Evolutionary conservation across 2,797 vertebrate genomes (phyloP).

Genomic region (Helostoma temminkii): DNA sequence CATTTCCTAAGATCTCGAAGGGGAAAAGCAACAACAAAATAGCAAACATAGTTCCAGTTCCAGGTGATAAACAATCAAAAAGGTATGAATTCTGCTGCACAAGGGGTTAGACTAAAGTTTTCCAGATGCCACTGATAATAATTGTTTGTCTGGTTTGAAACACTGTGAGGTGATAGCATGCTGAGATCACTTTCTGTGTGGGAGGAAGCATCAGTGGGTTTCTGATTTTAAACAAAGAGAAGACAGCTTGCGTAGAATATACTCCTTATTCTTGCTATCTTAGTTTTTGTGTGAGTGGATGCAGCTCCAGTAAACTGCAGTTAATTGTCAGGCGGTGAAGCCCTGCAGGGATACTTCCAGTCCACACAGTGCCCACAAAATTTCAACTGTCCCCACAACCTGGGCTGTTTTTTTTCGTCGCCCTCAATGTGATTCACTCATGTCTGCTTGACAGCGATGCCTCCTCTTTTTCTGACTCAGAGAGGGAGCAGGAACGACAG

Average conservation of each 20-base stretch:
- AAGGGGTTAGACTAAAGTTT: constrained; percentile 52
- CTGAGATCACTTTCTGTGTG: constrained; percentile 45
- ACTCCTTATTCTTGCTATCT: constrained; percentile 62
- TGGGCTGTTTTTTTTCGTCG: constrained; percentile 9
- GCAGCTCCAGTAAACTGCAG: constrained; percentile 16
- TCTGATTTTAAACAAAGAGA: constrained; percentile 63
- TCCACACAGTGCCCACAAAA: constrained; percentile 36
- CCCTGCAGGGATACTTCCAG: constrained; percentile 20
- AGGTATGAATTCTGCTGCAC: constrained; percentile 9
- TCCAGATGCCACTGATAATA: constrained; percentile 25
- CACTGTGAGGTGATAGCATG: constrained; percentile 2
- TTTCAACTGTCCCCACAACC: constrained; percentile 40
- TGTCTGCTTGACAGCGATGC: constrained; percentile 31
- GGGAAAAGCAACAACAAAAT: background rate
- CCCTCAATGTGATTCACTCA: constrained; percentile 49
- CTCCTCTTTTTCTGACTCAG: constrained; percentile 25
- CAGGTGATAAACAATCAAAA: constrained; percentile 17
- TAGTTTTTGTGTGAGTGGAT: constrained; percentile 23
- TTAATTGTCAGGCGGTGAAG: constrained; percentile 47
- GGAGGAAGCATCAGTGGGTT: constrained; percentile 57
- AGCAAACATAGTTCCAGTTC: background rate
- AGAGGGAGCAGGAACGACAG: constrained; percentile 38
- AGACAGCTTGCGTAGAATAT: constrained; percentile 62
- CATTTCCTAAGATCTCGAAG: constrained; percentile 22
- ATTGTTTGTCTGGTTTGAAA: constrained; percentile 31